phyloP scores from a whole-genome alignment of 2,888 invertebrate species.

The Trilocha varians region DNA sequence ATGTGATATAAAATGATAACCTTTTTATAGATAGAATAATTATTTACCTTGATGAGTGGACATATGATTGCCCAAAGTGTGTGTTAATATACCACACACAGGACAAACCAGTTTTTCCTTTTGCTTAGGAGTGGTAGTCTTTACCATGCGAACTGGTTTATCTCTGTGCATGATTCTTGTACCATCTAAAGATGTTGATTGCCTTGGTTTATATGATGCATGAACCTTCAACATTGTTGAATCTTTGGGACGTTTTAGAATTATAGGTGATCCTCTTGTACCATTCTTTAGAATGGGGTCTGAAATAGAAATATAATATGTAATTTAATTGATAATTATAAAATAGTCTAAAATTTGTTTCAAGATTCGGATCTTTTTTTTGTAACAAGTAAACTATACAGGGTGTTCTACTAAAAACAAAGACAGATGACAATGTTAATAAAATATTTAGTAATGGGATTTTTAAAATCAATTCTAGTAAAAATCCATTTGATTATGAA shows the following conservation, averaged over 20 bases:
- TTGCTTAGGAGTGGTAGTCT: constrained; percentile 36
- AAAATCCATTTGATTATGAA: too few species aligned
- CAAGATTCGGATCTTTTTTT: too few species aligned
- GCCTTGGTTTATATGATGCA: constrained; percentile 33
- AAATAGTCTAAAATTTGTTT: too few species aligned
- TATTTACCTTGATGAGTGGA: constrained; percentile 62
- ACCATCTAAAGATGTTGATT: constrained; percentile 15
- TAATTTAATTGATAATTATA: not conserved
- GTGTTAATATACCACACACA: constrained; percentile 65
- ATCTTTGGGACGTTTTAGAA: constrained; percentile 61
- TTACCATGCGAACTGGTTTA: constrained; percentile 40
- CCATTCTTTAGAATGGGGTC: constrained; percentile 65
- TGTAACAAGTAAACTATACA: too few species aligned
- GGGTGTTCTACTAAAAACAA: too few species aligned
- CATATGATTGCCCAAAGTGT: constrained; percentile 60
- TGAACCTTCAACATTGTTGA: constrained; percentile 55
- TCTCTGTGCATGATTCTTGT: constrained; percentile 28
- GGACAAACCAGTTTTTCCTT: constrained; percentile 66
- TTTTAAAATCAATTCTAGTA: too few species aligned
- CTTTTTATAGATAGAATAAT: not conserved
- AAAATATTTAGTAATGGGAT: too few species aligned
- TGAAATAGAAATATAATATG: constrained; percentile 17
- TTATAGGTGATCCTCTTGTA: constrained; percentile 52
- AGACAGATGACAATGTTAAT: too few species aligned
- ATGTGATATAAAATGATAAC: constrained; percentile 2